These are phyloP conservation scores for Oenanthe melanoleuca DNA, from an alignment of 2,113 vertebrate genomes.

Conservation along the genomic window DNA sequence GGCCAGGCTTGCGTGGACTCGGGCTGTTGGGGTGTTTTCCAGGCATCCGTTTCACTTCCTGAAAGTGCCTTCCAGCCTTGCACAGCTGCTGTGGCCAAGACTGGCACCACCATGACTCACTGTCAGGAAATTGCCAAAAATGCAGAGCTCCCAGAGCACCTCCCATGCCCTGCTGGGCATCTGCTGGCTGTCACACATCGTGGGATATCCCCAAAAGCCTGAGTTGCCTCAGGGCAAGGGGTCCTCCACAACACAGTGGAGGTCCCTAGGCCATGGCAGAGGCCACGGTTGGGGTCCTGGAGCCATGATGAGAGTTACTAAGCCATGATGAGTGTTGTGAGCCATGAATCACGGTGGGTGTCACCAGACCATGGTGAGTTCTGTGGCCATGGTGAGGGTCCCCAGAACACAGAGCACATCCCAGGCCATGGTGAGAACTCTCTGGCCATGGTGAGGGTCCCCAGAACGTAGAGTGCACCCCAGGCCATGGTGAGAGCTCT, in stretches of 20 bases:
- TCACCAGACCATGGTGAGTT: fast-evolving
- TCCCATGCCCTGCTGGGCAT: background rate
- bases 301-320: background rate
- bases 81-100: fast-evolving
- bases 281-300: background rate
- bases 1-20: background rate
- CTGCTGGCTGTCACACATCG: fast-evolving
- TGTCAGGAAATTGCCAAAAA: background rate
- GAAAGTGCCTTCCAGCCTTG: fast-evolving
- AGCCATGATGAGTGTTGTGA: background rate
- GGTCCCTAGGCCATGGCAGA: fast-evolving
- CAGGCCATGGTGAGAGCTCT: too few relatives aligned
- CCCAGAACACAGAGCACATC: too few relatives aligned
- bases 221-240: background rate
- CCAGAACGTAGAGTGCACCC: fast-evolving
- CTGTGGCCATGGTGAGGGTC: too few relatives aligned
- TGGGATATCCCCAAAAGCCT: too few relatives aligned
- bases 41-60: background rate
- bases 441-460: fast-evolving
- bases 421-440: too few relatives aligned
- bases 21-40: background rate
- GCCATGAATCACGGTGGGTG: background rate
- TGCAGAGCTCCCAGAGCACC: background rate
- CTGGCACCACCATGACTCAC: background rate
- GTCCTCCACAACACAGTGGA: background rate